Percentiles rank a stretch among this genome's conserved stretches.
These are phyloP conservation scores for Lerista edwardsae DNA, from an alignment of 2,797 vertebrate species.

Conservation along the genomic window DNA sequence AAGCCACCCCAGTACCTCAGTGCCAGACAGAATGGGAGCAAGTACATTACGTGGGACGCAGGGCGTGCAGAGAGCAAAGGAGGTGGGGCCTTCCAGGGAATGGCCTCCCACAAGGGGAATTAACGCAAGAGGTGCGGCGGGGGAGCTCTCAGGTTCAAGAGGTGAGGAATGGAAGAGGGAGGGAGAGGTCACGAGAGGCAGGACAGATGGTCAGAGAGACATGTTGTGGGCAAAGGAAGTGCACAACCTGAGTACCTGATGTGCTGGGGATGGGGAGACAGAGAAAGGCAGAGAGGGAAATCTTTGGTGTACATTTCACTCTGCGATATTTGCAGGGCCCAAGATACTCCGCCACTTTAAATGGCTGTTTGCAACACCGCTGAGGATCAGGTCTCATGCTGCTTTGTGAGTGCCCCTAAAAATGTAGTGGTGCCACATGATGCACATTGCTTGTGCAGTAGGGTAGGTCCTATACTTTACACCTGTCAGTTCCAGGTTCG, in stretches of 20 bases:
- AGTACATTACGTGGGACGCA: neutral
- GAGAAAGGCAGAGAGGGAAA: neutral
- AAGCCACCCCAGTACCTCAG: neutral
- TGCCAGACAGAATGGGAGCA: neutral
- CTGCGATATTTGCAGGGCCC: neutral
- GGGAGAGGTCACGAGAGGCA: neutral
- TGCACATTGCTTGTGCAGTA: neutral
- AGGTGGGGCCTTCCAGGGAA: neutral
- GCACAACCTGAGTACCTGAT: neutral
- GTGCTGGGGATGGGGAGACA: neutral
- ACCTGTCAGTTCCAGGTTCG: neutral
- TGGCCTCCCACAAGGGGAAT: neutral
- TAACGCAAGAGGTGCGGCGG: neutral
- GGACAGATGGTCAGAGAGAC: neutral
- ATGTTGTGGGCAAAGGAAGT: too few relatives aligned
- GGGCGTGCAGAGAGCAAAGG: neutral
- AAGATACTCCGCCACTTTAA: neutral
- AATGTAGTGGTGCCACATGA: neutral
- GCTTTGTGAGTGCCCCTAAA: neutral
- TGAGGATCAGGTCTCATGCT: neutral
- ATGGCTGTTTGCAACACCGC: neutral
- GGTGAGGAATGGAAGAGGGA: neutral
- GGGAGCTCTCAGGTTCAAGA: neutral
- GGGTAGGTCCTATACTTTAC: neutral
- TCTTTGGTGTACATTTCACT: neutral